Conservation (phyloP, 1,140 invertebrate species). For the Bombus haemorrhoidalis region DNA sequence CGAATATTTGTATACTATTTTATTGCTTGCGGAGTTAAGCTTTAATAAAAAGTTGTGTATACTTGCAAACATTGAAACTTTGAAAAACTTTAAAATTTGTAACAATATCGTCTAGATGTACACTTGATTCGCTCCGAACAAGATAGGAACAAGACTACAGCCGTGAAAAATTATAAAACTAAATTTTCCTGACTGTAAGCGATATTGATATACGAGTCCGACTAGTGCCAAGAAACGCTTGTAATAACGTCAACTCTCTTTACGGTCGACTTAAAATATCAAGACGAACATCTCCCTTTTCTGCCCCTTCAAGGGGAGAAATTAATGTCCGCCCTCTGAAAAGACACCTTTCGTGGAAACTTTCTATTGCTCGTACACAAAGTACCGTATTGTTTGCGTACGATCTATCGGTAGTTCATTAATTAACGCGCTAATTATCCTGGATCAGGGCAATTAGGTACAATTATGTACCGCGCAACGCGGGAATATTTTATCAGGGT, state of each 20-base stretch:
- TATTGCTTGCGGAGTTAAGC: too few species aligned
- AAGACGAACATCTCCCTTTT: constrained; percentile 11
- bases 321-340: background rate
- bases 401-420: background rate
- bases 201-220: constrained; percentile 62
- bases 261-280: constrained; percentile 32
- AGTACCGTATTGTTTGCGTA: too few species aligned
- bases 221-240: constrained; percentile 32
- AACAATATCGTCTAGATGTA: background rate
- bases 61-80: too few species aligned
- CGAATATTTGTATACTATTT: too few species aligned
- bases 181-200: constrained; percentile 63
- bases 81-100: too few species aligned
- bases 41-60: too few species aligned
- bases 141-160: background rate
- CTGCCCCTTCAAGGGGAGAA: background rate
- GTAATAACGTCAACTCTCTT: constrained; percentile 52
- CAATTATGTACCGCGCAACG: constrained; percentile 27
- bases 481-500: constrained; percentile 45
- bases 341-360: background rate
- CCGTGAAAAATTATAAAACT: constrained; percentile 58
- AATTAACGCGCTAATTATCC: background rate
- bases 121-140: background rate
- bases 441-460: background rate
- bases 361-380: background rate